Evolutionary conservation across 2,797 vertebrate genomes (phyloP).

Genomic region (Phylloscopus collybita): DNA sequence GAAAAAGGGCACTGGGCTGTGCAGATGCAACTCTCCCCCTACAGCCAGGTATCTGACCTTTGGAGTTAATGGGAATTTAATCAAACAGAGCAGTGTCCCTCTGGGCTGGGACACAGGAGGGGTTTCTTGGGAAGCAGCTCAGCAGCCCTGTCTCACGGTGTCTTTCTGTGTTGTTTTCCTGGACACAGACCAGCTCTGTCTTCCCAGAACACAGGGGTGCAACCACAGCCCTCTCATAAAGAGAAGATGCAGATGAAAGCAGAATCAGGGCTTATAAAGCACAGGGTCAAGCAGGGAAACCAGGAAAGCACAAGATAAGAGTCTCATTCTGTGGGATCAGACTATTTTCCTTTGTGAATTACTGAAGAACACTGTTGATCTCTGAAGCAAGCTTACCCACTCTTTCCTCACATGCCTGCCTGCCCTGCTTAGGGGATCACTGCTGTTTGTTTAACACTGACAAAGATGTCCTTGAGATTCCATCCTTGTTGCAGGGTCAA

Average conservation of each 20-base stretch:
- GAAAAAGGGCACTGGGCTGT: neutral
- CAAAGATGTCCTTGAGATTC: neutral
- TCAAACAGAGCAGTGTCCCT: neutral
- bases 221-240: neutral
- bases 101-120: neutral
- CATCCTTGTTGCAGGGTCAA: neutral
- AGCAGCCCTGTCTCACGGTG: neutral
- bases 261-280: neutral
- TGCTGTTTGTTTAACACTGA: neutral
- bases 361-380: neutral
- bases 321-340: neutral
- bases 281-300: neutral
- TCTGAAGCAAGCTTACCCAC: neutral
- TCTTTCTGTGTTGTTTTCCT: neutral
- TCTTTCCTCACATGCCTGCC: neutral
- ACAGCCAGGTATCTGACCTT: neutral
- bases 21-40: neutral
- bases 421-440: neutral
- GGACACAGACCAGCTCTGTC: neutral
- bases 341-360: neutral
- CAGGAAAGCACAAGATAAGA: neutral
- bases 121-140: neutral
- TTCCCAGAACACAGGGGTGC: neutral
- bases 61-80: neutral
- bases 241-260: neutral